phyloP scores from a whole-genome alignment of 1,140 invertebrate species.

The Oedothorax gibbosus region DNA sequence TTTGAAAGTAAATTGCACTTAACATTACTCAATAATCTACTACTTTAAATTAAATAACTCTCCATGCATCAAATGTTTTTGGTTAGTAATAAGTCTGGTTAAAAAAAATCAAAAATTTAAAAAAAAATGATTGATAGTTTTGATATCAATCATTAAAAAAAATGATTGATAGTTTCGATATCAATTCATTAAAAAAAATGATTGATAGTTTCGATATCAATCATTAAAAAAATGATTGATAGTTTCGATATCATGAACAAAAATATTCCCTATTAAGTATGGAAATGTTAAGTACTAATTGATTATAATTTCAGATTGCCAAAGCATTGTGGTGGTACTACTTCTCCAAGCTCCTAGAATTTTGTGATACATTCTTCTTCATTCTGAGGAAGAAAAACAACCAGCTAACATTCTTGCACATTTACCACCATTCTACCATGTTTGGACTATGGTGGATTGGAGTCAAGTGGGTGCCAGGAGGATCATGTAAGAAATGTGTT shows the following conservation, averaged over 20 bases:
- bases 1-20: too few species aligned
- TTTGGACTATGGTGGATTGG: slow-evolving; percentile 95
- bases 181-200: too few species aligned
- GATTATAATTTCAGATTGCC: slow-evolving; percentile 79
- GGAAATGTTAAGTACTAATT: neutral
- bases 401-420: slow-evolving; percentile 89
- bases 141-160: too few species aligned
- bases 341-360: slow-evolving; percentile 93
- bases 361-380: slow-evolving; percentile 93
- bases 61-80: too few species aligned
- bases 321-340: slow-evolving; percentile 97
- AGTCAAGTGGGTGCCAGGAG: slow-evolving; percentile 95
- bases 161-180: neutral
- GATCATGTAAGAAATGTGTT: slow-evolving; percentile 79
- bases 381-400: slow-evolving; percentile 88
- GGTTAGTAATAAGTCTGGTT: neutral
- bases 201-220: neutral
- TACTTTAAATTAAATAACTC: too few species aligned
- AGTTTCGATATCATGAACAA: neutral
- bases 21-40: too few species aligned
- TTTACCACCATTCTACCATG: slow-evolving; percentile 94
- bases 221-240: too few species aligned
- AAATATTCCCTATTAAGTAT: neutral
- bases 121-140: neutral
- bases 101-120: neutral